These are phyloP conservation scores for Anneissia japonica DNA, from an alignment of 35 echinoderm and acorn worm species.

Conservation along the genomic window DNA sequence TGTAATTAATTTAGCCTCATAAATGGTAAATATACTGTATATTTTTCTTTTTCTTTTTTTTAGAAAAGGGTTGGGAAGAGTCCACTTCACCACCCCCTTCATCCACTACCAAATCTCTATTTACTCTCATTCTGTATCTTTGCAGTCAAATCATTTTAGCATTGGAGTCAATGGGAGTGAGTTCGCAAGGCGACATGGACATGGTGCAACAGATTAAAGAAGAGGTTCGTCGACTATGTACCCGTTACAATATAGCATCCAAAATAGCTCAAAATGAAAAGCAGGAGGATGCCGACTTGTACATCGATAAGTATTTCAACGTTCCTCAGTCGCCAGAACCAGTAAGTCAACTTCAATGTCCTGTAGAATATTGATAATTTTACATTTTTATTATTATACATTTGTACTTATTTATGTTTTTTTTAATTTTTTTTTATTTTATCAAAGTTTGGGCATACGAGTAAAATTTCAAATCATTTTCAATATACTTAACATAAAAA, in stretches of 20 bases:
- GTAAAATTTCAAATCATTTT: too few relatives aligned
- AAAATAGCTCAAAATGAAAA: constrained; percentile 86
- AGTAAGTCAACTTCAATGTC: constrained; percentile 2
- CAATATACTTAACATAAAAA: too few relatives aligned
- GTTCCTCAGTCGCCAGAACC: constrained; percentile 50
- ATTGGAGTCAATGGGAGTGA: constrained; percentile 78
- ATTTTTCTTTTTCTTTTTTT: neutral
- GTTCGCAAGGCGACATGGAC: constrained; percentile 93
- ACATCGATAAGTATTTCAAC: constrained; percentile 64
- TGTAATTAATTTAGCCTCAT: too few relatives aligned
- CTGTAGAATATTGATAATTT: too few relatives aligned
- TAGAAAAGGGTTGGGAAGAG: neutral
- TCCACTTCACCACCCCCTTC: neutral
- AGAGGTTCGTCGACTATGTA: constrained; percentile 80
- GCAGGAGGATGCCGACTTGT: constrained; percentile 50
- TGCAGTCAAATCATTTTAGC: constrained; percentile 75
- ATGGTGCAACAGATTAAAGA: constrained; percentile 96
- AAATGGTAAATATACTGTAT: too few relatives aligned
- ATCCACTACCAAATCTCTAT: neutral
- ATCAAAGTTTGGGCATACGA: too few relatives aligned
- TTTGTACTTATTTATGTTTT: too few relatives aligned
- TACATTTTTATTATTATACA: too few relatives aligned
- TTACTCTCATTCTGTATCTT: neutral
- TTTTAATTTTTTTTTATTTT: too few relatives aligned
- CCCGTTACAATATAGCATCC: constrained; percentile 82